These are phyloP conservation scores for Sinopyrophorus schimmeli DNA, from an alignment of 2,888 invertebrate genomes.

Conservation along the genomic window DNA sequence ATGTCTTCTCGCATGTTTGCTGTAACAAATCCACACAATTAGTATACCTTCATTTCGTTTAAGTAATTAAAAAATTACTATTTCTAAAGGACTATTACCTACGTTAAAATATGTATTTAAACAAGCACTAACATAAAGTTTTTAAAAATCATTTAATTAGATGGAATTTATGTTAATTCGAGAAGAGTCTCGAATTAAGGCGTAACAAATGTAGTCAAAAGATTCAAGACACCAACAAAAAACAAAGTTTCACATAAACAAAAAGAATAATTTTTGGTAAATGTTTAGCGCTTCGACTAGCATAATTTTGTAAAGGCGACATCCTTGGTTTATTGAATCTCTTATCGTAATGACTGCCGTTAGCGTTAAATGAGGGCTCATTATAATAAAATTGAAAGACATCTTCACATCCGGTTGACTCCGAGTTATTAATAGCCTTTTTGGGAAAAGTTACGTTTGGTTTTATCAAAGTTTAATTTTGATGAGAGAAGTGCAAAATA, in stretches of 20 bases:
- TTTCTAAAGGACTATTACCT: background rate
- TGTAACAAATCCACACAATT: slow-evolving; percentile 55
- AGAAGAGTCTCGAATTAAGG: too few relatives aligned
- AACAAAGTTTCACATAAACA: slow-evolving; percentile 24
- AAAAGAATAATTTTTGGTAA: slow-evolving; percentile 28
- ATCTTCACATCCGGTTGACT: slow-evolving; percentile 39
- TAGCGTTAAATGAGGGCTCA: slow-evolving; percentile 48
- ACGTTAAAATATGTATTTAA: too few relatives aligned
- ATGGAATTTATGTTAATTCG: too few relatives aligned
- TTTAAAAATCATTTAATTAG: too few relatives aligned
- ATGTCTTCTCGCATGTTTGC: slow-evolving; percentile 66
- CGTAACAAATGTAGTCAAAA: too few relatives aligned
- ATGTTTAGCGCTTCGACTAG: slow-evolving; percentile 30
- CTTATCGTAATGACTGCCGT: slow-evolving; percentile 49
- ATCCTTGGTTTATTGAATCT: slow-evolving; percentile 48
- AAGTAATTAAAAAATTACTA: background rate
- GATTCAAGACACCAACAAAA: too few relatives aligned
- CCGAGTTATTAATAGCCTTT: slow-evolving; percentile 31
- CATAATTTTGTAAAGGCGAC: slow-evolving; percentile 32
- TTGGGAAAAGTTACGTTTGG: too few relatives aligned
- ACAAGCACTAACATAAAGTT: too few relatives aligned
- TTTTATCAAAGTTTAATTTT: too few relatives aligned
- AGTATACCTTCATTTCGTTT: too few relatives aligned
- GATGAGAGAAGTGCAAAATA: background rate
- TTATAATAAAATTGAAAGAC: slow-evolving; percentile 51